Conservation (phyloP, 2,797 vertebrate genomes). For the Pangasius djambal region DNA sequence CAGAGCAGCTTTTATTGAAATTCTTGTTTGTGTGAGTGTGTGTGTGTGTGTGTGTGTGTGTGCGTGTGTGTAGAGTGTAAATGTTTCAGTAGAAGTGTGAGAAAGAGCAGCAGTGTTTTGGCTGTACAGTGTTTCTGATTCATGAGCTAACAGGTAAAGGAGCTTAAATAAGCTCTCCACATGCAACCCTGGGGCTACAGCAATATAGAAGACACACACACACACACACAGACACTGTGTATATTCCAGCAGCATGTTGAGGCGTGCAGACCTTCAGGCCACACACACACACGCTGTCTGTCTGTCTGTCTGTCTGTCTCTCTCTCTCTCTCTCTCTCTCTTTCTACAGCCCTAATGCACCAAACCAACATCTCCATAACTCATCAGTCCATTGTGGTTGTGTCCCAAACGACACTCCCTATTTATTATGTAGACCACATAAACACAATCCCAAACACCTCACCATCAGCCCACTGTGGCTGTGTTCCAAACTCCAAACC, state of each 20-base stretch:
- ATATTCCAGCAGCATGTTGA: background rate
- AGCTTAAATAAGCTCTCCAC: background rate
- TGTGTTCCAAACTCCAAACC: conserved; percentile 5
- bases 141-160: conserved; percentile 17
- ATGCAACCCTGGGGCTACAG: background rate
- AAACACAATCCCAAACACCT: background rate
- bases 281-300: background rate
- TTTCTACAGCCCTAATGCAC: background rate
- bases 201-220: background rate
- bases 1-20: background rate
- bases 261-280: conserved; percentile 1
- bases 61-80: background rate
- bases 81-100: conserved; percentile 2
- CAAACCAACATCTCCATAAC: background rate
- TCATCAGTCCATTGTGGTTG: background rate
- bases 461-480: background rate
- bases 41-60: background rate
- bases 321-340: too few relatives aligned
- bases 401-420: background rate
- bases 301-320: background rate
- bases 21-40: background rate
- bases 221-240: background rate
- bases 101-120: background rate
- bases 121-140: background rate
- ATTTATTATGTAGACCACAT: background rate